Evolutionary conservation across 2,888 invertebrate genomes (phyloP), one percentile per base, ranked within the genome.

Genomic region (Eupithecia vulgata): DNA sequence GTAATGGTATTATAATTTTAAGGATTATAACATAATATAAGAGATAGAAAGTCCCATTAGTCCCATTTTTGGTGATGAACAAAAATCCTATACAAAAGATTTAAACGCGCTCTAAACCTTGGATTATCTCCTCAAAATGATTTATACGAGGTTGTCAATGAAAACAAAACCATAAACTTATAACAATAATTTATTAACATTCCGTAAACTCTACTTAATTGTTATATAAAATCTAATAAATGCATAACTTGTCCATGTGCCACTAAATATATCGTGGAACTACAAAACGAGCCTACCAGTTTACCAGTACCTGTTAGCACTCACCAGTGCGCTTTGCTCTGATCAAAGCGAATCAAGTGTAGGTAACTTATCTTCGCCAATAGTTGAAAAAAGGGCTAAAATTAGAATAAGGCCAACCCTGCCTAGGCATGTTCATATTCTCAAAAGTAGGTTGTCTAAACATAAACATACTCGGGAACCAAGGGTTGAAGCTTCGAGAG

Each of bases 371-470:
- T 70, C 75, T 67, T 66, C 61, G 78, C 83, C 83, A 85, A 71
- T 84, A 84, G 73, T 86, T 87, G 15, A 85, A 76, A 71, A 87
- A 87, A 0, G 90, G 90, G 59, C 83, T 84, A 48, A 85, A 89
- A 67, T 78, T 84, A 6, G 88, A 87, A 48, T 87, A 87, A 15
- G 86, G 77, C 88, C 88, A 90, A 0, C 73, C 69, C 21, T 83
- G 82, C 35, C 79, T 83, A 12, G 83, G 74, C 35, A 79, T 78
- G 30, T 84, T 77, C 21, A 80, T 74, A 45, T 79, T 81, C 5
- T 82, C 81, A 3, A 81, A 80, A n/a, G 61, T 73, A 2, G 82
- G 77, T 34, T 83, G 81, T 48, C 83, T 84, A 21, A 84, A 87
- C 48, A 85, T 80, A 17, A 67, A 73, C 1, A 52, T 72, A 52